Base-by-base conservation (phyloP, 2,888 invertebrate species). In the Scaptomyza cyrtandrae region DNA sequence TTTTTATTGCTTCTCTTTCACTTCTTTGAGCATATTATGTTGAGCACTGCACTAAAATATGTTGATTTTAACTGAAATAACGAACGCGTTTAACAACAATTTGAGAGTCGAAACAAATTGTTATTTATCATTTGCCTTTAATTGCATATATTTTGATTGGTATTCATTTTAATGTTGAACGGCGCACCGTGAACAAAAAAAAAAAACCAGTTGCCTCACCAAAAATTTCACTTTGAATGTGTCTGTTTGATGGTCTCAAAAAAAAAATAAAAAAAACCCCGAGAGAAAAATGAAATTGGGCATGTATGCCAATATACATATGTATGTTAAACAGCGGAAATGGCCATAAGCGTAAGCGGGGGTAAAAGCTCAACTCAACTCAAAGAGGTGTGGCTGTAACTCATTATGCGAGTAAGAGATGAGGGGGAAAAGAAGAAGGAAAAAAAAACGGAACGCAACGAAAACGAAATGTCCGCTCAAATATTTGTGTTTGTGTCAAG, bases 201-300 rank as follows among this genome's bases (percentile, higher is more conserved):
- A 71, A n/a, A 41, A 75, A 75, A 72, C 75, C 75, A 64, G 75
- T 75, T 75, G 56, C 50, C 57, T 27, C 49, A 14, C 44, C 56
- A 55, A 62, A 74, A 77, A 75, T 89, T 88, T 88, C 88, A 88
- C 89, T 88, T 88, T 82, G 71, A 46, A 45, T 72, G 61, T 41
- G 39, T 41, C 6, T 41, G 41, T 16, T 16, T 41, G 41, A 10
- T 16, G 16, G 61, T 52, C 80, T 24, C 85, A 64, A 49, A 66
- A 70, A 60, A 58, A 1, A 49, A 66, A 70, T 48, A 58, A 1
- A 43, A 46, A 24, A 19, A 24, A 66, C 65, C 14, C 9, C 1
- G 7, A 6, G 13, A 11, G 16, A 11, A n/a, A 9, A 9, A 19
- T 72, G 68, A 68, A 78, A 70, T 73, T 76, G 83, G 80, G 68